phyloP scores from a whole-genome alignment of 2,113 vertebrate species.

The Pelvicachromis taeniatus region DNA sequence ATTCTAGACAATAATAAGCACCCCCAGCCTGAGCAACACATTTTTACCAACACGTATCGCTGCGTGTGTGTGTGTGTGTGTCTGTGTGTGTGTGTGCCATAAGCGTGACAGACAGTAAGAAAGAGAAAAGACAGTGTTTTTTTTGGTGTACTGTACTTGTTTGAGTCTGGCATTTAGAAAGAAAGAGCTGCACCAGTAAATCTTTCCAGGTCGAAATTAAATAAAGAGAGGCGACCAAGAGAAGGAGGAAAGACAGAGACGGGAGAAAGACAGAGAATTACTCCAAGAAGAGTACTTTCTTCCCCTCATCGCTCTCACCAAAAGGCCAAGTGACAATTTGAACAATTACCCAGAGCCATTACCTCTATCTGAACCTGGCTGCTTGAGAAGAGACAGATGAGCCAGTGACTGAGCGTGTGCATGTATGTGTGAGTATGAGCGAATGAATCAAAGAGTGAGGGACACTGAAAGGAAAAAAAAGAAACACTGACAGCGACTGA shows the following conservation, averaged over 20 bases:
- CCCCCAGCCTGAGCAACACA: constrained; percentile 74
- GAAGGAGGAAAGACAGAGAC: constrained; percentile 7
- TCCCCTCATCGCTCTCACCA: constrained; percentile 61
- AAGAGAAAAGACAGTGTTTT: accelerated
- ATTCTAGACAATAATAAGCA: constrained; percentile 65
- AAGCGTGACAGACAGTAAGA: background rate
- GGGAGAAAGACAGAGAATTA: constrained; percentile 45
- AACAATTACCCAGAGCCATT: constrained; percentile 75
- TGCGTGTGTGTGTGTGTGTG: background rate
- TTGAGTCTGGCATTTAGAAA: constrained; percentile 24
- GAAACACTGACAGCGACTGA: background rate
- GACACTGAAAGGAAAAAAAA: background rate
- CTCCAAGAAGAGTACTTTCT: constrained; percentile 53
- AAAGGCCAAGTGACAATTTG: constrained; percentile 79
- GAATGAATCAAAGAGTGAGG: background rate
- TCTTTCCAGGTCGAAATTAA: constrained; percentile 38
- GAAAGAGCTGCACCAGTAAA: constrained; percentile 15
- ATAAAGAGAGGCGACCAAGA: constrained; percentile 20
- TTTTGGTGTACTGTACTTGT: background rate
- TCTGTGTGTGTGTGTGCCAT: background rate
- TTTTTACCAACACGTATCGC: background rate
- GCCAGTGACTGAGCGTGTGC: background rate
- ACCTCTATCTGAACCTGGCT: constrained; percentile 61
- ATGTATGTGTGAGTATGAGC: background rate
- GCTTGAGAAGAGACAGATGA: constrained; percentile 33